Evolutionary conservation across 2,888 invertebrate genomes (phyloP).

Genomic region (Eupithecia subfuscata): DNA sequence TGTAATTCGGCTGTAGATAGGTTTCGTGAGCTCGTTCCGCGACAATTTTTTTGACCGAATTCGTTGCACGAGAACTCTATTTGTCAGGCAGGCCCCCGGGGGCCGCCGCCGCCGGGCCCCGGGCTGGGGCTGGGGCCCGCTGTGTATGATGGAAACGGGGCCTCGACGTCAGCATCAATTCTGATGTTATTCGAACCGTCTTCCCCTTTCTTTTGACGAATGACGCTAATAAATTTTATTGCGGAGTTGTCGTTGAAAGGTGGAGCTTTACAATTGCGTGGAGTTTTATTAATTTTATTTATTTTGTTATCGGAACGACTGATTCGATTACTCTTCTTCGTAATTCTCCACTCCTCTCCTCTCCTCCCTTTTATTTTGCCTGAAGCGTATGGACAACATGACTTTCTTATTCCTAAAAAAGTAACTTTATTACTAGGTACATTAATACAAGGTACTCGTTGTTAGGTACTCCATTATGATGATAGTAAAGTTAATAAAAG

Average conservation of each 20-base stretch:
- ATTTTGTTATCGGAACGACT: neutral
- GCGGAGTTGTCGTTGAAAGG: slow-evolving; percentile 42
- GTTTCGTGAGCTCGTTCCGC: slow-evolving; percentile 68
- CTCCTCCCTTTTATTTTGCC: neutral
- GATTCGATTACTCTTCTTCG: slow-evolving; percentile 12
- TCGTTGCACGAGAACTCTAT: slow-evolving; percentile 76
- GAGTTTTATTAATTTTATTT: slow-evolving; percentile 37
- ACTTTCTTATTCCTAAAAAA: neutral
- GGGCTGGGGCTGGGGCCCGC: slow-evolving; percentile 52
- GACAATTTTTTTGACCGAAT: slow-evolving; percentile 76
- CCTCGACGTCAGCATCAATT: slow-evolving; percentile 55
- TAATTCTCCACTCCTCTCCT: neutral
- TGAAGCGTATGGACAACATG: neutral
- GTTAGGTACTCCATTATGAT: neutral
- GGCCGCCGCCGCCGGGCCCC: slow-evolving; percentile 54
- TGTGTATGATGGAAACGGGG: slow-evolving; percentile 54
- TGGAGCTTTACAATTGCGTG: slow-evolving; percentile 38
- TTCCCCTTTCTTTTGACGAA: slow-evolving; percentile 57
- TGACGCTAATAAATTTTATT: slow-evolving; percentile 51
- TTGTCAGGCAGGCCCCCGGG: slow-evolving; percentile 70
- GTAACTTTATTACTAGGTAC: neutral
- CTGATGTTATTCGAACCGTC: slow-evolving; percentile 50
- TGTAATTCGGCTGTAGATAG: slow-evolving; percentile 56
- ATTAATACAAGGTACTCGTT: neutral
- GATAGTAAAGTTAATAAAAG: neutral